Evolutionary conservation across 2,888 invertebrate species (phyloP).

Genomic region (Adelognathus sp.): DNA sequence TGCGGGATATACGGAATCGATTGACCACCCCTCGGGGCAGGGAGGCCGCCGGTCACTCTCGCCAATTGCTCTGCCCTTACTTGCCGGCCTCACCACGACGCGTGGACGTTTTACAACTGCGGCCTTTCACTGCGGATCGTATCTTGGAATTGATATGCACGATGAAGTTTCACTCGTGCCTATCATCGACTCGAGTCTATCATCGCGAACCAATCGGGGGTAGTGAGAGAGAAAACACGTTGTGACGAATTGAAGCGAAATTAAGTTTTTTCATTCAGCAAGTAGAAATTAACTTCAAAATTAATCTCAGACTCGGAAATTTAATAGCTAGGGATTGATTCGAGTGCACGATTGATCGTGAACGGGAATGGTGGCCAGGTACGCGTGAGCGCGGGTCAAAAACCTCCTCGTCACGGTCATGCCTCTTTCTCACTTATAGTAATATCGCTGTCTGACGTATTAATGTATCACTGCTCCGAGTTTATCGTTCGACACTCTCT

Average conservation of each 20-base stretch:
- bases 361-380: neutral
- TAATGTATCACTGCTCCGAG: neutral
- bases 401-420: constrained; percentile 43
- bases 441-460: neutral
- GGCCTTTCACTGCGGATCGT: constrained; percentile 58
- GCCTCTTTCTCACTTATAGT: neutral
- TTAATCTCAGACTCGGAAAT: too few relatives aligned
- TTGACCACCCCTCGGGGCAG: constrained; percentile 48
- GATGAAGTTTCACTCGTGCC: neutral
- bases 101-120: constrained; percentile 62
- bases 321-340: neutral
- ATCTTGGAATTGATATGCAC: constrained; percentile 4
- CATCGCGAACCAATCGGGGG: too few relatives aligned
- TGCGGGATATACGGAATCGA: constrained; percentile 68
- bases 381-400: constrained; percentile 23
- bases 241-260: too few relatives aligned
- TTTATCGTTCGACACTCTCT: neutral
- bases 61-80: constrained; percentile 42
- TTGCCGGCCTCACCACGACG: constrained; percentile 30
- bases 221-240: too few relatives aligned
- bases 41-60: neutral
- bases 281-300: too few relatives aligned
- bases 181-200: neutral
- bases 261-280: too few relatives aligned
- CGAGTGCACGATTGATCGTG: neutral